Conservation (phyloP, 1,140 invertebrate genomes). For the Magallana gigas region DNA sequence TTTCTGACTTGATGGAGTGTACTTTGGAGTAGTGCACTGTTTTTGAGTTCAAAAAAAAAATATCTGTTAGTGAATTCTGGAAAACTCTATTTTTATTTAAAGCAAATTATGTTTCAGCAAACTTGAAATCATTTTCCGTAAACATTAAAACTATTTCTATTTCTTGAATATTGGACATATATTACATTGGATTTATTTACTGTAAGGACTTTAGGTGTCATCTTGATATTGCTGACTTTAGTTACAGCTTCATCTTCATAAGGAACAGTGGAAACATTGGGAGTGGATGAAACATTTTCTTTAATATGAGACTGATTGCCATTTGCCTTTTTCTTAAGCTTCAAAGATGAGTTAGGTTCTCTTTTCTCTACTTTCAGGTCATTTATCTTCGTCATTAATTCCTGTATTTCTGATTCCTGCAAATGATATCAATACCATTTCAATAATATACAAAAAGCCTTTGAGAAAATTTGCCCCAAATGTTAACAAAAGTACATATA, state of each 20-base stretch:
- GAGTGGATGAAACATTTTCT: neutral
- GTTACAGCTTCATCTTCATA: neutral
- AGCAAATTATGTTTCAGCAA: no score
- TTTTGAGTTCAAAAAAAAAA: neutral
- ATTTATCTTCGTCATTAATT: slow-evolving; percentile 19
- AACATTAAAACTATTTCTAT: neutral
- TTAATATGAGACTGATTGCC: neutral
- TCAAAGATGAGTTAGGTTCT: neutral
- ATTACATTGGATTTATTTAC: neutral
- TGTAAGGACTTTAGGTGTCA: slow-evolving; percentile 40
- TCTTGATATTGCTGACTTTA: slow-evolving; percentile 39
- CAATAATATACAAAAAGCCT: neutral
- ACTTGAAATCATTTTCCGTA: no score
- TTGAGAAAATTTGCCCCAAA: no score
- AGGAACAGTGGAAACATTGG: neutral
- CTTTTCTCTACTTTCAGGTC: slow-evolving; percentile 20
- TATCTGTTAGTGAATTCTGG: no score
- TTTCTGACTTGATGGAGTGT: neutral
- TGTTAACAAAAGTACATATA: no score
- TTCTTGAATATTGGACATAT: neutral
- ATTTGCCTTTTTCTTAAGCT: slow-evolving; percentile 12
- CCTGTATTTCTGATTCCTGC: slow-evolving; percentile 17
- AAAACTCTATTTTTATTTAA: no score
- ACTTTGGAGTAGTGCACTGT: neutral
- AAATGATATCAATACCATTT: no score